Evolutionary conservation across 2,113 vertebrate species (phyloP), one percentile per base, ranked within the genome.

Genomic region (Ranitomeya variabilis): DNA sequence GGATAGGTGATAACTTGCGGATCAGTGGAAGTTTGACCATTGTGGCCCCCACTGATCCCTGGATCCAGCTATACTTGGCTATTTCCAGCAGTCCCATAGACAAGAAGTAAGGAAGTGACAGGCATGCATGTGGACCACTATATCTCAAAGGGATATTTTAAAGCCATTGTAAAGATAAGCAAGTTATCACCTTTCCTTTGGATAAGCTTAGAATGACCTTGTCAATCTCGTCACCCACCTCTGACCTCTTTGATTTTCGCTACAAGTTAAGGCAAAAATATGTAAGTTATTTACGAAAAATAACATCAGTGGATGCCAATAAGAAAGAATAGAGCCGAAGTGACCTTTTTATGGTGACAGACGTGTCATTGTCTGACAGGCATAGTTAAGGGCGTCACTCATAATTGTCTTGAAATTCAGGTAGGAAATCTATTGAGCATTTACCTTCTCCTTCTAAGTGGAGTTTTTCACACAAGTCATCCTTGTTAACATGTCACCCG

Each of bases 181-280:
- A 19, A 19, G 21, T 66, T n/a, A 66, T n/a, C 8, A 9, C n/a
- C 19, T n/a, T 21, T n/a, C 10, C n/a, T 10, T 10, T 66, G 14
- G 13, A 78, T 45, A 54, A 57, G 62, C 12, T 73, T 54, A 15
- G 12, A 16, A 16, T 73, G 26, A 51, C 66, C 86, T 16, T 82
- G 78, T 69, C 64, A 15, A n/a, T 80, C 78, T n/a, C 14, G 5
- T 31, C 21, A 54, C 13, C 6, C 19, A 87, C 64, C 78, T 87
- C 45, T 81, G 37, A 87, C 86, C 86, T 81, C 52, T 73, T 51
- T 54, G 19, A 52, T 86, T 19, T 76, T 74, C 23, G 19, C 9
- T 7, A 60, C 57, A 85, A 69, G 83, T 66, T 13, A 19, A 18
- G 55, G n/a, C 54, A 78, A 23, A 18, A 13, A 6, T 52, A 8